phyloP scores from a whole-genome alignment of 2,113 vertebrate species.

The Calypte anna region DNA sequence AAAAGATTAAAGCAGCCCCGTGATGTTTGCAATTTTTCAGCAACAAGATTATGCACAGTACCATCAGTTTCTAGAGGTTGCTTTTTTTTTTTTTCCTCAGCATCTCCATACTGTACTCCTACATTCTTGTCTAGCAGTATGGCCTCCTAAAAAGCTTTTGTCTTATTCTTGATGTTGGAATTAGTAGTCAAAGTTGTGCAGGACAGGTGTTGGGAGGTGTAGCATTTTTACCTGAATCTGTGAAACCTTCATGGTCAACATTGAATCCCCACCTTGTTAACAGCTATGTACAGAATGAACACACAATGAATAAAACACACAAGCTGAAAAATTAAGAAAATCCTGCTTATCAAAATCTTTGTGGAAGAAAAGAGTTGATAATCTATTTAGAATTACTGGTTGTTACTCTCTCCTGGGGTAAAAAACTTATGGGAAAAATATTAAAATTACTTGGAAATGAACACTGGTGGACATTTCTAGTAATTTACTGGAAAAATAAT shows the following conservation, averaged over 20 bases:
- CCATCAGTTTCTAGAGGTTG: not conserved
- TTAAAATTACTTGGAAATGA: not conserved
- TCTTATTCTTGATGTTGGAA: not conserved
- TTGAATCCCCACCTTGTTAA: not conserved
- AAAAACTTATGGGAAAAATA: not conserved
- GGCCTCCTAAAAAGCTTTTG: not conserved
- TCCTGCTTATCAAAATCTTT: not conserved
- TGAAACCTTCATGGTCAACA: not conserved
- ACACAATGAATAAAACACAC: not conserved
- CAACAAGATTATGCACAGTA: not conserved
- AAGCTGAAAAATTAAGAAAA: not conserved
- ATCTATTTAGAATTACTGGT: not conserved
- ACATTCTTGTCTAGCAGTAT: not conserved
- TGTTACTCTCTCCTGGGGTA: not conserved
- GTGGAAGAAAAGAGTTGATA: not conserved
- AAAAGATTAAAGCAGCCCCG: not conserved
- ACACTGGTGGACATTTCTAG: not conserved
- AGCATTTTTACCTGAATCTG: not conserved
- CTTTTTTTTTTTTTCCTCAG: not conserved
- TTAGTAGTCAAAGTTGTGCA: not conserved
- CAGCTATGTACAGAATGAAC: not conserved
- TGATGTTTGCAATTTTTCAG: not conserved
- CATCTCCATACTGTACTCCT: not conserved
- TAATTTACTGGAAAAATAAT: not conserved
- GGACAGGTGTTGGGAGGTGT: not conserved